These are phyloP conservation scores for Thamnophis sirtalis DNA, from an alignment of 2,113 vertebrate genomes.

Conservation along the genomic window DNA sequence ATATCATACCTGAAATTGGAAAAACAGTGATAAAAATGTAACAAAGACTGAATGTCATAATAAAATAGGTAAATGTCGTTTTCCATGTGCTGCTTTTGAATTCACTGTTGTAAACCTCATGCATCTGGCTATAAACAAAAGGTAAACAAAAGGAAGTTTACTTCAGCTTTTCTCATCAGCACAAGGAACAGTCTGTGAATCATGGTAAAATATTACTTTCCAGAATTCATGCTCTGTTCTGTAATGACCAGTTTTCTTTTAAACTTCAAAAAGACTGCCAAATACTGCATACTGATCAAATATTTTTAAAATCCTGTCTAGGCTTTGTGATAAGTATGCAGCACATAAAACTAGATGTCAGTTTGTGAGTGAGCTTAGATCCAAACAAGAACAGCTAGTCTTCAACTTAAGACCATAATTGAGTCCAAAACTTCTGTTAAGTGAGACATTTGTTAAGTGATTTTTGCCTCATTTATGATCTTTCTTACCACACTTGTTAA, in stretches of 20 bases:
- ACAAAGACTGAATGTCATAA: neutral
- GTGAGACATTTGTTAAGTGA: too few species aligned
- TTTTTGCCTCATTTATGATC: too few species aligned
- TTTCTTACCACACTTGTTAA: too few species aligned
- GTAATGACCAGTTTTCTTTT: neutral
- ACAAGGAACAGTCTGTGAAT: neutral
- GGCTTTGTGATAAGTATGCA: too few species aligned
- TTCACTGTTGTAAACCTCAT: neutral
- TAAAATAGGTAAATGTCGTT: neutral
- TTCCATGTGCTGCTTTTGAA: constrained; percentile 8
- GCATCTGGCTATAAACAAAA: neutral
- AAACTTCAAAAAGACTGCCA: neutral
- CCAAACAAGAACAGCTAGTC: too few species aligned
- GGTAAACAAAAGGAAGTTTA: neutral
- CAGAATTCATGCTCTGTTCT: neutral
- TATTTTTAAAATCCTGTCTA: too few species aligned
- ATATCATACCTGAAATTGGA: neutral
- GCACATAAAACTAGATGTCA: too few species aligned
- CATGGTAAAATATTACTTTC: neutral
- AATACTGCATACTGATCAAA: too few species aligned
- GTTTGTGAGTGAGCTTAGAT: too few species aligned
- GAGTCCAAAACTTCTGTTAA: too few species aligned
- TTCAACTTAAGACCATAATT: too few species aligned
- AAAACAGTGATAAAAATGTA: neutral
- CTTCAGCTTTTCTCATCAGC: neutral